A percentile compares a stretch with the other conserved stretches of the same genome.
Evolutionary conservation across 2,797 vertebrate species (phyloP).

Genomic region (Benthosema pterotum): DNA sequence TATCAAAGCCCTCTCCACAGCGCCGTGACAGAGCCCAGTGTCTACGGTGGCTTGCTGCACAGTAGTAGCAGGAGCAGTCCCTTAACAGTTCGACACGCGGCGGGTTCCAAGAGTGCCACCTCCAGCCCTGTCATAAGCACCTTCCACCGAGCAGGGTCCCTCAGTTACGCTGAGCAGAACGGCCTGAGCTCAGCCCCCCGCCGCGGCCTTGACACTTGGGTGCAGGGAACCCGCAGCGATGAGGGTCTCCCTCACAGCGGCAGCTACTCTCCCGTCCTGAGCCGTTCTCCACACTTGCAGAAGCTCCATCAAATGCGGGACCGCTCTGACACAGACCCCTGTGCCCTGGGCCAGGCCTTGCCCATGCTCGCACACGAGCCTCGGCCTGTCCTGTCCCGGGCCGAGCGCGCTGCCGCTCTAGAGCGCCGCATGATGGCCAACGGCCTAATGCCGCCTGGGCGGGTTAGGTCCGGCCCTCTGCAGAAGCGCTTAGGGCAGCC

Average conservation of each 20-base stretch:
- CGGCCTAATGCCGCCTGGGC: constrained; percentile 74
- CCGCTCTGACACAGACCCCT: constrained; percentile 79
- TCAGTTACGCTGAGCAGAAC: constrained; percentile 83
- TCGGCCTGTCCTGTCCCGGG: constrained; percentile 69
- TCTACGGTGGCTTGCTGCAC: constrained; percentile 53
- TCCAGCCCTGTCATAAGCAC: constrained; percentile 75
- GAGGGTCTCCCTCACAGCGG: constrained; percentile 45
- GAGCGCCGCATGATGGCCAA: constrained; percentile 85
- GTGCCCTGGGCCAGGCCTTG: constrained; percentile 77
- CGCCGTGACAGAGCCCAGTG: constrained; percentile 78
- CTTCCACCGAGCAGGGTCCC: constrained; percentile 74
- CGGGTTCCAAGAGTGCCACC: constrained; percentile 77
- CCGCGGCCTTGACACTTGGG: constrained; percentile 27
- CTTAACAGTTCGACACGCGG: constrained; percentile 64
- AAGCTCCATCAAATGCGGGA: constrained; percentile 72
- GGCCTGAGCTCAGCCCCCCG: constrained; percentile 68
- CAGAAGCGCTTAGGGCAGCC: constrained; percentile 37
- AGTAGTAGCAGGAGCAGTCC: constrained; percentile 62
- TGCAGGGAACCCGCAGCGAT: constrained; percentile 34
- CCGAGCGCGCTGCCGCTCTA: constrained; percentile 69
- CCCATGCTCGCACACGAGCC: constrained; percentile 60
- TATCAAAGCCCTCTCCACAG: constrained; percentile 70
- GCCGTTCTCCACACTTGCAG: constrained; percentile 64
- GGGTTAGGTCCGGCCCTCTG: constrained; percentile 49
- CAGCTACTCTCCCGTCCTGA: constrained; percentile 72